Conservation (phyloP, 2,113 vertebrate species). For the Empidonax traillii region DNA sequence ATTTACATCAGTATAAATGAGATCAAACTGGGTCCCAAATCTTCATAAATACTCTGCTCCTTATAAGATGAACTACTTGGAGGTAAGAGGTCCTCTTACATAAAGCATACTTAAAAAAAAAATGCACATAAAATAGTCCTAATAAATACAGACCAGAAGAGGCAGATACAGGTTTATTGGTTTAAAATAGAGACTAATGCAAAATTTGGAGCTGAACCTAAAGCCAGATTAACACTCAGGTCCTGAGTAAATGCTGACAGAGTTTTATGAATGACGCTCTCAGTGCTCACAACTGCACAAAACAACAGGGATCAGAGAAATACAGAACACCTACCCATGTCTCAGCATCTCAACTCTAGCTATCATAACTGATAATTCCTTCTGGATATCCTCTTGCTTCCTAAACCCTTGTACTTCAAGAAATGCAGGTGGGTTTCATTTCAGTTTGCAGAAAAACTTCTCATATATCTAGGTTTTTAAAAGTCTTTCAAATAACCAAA, state of each 20-base stretch:
- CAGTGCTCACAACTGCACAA: neutral
- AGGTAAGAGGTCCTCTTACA: neutral
- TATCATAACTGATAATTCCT: neutral
- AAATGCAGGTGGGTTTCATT: neutral
- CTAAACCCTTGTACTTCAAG: neutral
- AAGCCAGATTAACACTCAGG: neutral
- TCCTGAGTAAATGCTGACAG: neutral
- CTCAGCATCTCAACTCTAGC: neutral
- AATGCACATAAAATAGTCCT: neutral
- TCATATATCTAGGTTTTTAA: neutral
- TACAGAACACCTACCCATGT: neutral
- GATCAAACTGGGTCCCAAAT: neutral
- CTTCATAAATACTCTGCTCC: neutral
- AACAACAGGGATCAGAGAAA: neutral
- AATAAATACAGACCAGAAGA: neutral
- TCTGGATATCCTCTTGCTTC: neutral
- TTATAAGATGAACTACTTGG: neutral
- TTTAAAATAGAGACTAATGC: neutral
- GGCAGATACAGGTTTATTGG: neutral
- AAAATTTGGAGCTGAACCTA: neutral
- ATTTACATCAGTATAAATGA: neutral
- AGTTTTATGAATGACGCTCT: neutral
- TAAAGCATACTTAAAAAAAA: neutral
- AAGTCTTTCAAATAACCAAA: slow-evolving; percentile 10
- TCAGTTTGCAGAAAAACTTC: neutral